Evolutionary conservation across 2,113 vertebrate genomes (phyloP), one percentile per base, ranked within the genome.

Genomic region (Edolisoma coerulescens): DNA sequence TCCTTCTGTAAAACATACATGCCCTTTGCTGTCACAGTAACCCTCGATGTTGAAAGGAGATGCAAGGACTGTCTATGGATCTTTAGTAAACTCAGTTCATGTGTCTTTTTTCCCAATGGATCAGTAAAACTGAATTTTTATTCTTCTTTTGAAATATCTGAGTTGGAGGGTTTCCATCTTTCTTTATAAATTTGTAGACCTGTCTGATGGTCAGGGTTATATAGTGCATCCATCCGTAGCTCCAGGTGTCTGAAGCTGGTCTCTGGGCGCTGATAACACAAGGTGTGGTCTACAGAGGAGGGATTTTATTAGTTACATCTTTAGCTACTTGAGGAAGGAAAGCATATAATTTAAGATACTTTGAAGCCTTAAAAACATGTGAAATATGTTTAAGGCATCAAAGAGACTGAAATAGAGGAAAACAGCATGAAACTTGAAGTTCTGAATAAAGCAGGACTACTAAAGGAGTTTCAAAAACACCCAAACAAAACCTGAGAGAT

Each of bases 221-320:
- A 76, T 33, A 95, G 91, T 88, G 83, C 94, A 83, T 79, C 95
- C 96, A 97, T 95, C 95, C 97, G 96, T 71, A 85, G 70, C 92
- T 95, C 96, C 97, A 94, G 94, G 96, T 96, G 95, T 91, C 90
- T 96, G 89, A 91, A 80, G 91, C 76, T 96, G 79, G 63, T 96
- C 97, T 95, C 93, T 70, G 69, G 94, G 65, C 41, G 90, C 94
- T 91, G 93, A 78, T 94, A 96, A 92, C 95, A 87, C 41, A 77
- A 97, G 97, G 97, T 97, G 97, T 96, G 96, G 97, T 97, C 97
- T 91, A 37, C 52, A 96, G 70, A 80, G 64, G 32, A 84, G 63
- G 2, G 30, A 73, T 95, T 93, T 95, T 93, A 97, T 97, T 93
- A 84, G 82, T 90, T 90, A 96, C 95, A 96, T 97, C 95, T 97